Conservation (phyloP, 37 sponge, comb jelly and placozoan genomes). For the Aphrocallistes beatrix region DNA sequence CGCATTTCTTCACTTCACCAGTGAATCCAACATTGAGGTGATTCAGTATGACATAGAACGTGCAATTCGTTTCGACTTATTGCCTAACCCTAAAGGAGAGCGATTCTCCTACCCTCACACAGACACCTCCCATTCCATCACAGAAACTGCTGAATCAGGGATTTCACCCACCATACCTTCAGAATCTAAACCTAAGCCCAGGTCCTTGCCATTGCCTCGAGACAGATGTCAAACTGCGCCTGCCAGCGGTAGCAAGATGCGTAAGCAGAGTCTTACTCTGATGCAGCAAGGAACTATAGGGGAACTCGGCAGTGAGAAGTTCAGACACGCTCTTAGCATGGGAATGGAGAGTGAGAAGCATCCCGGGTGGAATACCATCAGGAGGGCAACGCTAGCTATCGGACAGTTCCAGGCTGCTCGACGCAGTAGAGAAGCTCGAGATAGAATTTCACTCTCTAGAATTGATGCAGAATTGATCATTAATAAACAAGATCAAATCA, state of each 20-base stretch:
- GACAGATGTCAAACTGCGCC: not conserved
- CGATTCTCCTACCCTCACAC: not conserved
- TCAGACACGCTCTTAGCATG: constrained; percentile 33
- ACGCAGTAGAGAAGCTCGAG: not conserved
- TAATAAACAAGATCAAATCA: not conserved
- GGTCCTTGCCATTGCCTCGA: not conserved
- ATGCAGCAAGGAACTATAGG: constrained; percentile 31
- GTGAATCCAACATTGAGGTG: constrained; percentile 28
- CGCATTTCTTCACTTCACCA: constrained; percentile 42
- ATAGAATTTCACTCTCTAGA: too few relatives aligned
- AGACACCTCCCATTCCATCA: not conserved
- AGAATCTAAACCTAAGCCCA: not conserved
- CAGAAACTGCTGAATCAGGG: not conserved
- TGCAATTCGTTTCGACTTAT: not conserved
- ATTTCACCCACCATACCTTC: not conserved
- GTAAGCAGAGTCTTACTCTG: constrained; percentile 28
- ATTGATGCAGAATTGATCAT: too few relatives aligned
- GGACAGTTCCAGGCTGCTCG: constrained; percentile 36
- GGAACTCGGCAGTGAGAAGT: constrained; percentile 35
- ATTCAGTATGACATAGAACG: constrained; percentile 8
- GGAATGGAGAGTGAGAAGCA: constrained; percentile 50
- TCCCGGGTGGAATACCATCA: constrained; percentile 65
- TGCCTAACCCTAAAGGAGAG: not conserved
- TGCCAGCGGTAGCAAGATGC: not conserved
- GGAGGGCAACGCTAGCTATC: constrained; percentile 31